Conservation (phyloP, 2,888 invertebrate species). For the Hirtodrosophila duncani region DNA sequence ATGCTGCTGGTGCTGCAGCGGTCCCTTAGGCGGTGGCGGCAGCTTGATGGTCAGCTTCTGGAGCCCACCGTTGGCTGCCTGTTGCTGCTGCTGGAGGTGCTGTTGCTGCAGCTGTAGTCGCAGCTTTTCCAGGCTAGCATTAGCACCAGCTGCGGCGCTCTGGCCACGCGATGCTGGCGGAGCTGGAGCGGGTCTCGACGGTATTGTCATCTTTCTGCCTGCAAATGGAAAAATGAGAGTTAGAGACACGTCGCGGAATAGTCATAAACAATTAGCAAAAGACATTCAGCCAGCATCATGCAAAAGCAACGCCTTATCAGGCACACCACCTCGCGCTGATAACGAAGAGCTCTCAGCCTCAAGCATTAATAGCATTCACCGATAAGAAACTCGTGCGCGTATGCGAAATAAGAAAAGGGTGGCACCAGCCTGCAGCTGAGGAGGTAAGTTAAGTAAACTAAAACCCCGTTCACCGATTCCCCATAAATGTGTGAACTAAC, state of each 20-base stretch:
- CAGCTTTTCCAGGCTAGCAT: slow-evolving; percentile 75
- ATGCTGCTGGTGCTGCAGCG: slow-evolving; percentile 31
- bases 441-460: too few relatives aligned
- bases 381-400: too few relatives aligned
- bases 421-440: too few relatives aligned
- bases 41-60: slow-evolving; percentile 75
- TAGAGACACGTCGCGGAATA: background rate
- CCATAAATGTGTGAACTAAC: too few relatives aligned
- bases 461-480: too few relatives aligned
- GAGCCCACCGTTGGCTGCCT: slow-evolving; percentile 57
- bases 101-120: slow-evolving; percentile 70
- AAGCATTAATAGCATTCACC: too few relatives aligned
- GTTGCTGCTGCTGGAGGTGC: slow-evolving; percentile 62
- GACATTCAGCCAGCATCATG: too few relatives aligned
- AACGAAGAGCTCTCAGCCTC: too few relatives aligned
- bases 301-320: too few relatives aligned
- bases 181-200: slow-evolving; percentile 77
- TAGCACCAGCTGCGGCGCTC: slow-evolving; percentile 72
- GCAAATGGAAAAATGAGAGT: background rate
- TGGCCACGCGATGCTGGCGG: slow-evolving; percentile 73
- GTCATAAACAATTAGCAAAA: too few relatives aligned
- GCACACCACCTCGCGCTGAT: too few relatives aligned
- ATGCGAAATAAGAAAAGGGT: too few relatives aligned
- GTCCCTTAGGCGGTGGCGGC: slow-evolving; percentile 75
- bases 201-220: slow-evolving; percentile 76